Evolutionary conservation across 2,797 vertebrate genomes (phyloP).

Genomic region (Otolemur crassicaudatus): DNA sequence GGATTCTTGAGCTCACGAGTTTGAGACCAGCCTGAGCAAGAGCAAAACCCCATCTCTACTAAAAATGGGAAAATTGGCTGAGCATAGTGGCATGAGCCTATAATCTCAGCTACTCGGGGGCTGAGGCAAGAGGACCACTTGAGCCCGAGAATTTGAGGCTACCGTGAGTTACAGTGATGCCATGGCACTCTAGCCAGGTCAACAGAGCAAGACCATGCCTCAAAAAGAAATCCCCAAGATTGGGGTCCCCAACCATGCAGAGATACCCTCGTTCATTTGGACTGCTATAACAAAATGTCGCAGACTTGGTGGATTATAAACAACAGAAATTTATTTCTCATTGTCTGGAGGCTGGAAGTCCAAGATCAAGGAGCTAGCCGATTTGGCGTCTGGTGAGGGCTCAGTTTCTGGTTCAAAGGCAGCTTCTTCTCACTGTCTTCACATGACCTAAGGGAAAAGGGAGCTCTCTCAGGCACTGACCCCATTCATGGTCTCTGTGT

Average conservation of each 20-base stretch:
- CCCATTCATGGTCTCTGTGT: background rate
- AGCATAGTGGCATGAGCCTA: background rate
- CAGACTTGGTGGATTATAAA: no score
- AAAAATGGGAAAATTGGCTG: background rate
- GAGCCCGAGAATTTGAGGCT: background rate
- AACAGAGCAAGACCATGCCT: background rate
- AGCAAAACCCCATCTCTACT: background rate
- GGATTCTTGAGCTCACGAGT: background rate
- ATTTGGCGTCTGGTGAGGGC: background rate
- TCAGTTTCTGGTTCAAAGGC: background rate
- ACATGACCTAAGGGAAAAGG: no score
- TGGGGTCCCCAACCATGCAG: background rate
- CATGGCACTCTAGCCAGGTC: background rate
- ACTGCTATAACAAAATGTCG: no score
- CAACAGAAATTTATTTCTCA: background rate
- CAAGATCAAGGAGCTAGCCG: background rate
- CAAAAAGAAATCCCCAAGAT: background rate
- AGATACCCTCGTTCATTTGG: background rate
- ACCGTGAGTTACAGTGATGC: background rate
- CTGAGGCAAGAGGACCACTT: background rate
- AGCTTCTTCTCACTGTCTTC: background rate
- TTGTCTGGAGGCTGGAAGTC: background rate
- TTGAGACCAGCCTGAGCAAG: background rate
- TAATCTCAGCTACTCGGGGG: background rate
- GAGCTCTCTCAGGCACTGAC: background rate